Conservation (phyloP, 1,140 invertebrate species). For the Bombus pascuorum region DNA sequence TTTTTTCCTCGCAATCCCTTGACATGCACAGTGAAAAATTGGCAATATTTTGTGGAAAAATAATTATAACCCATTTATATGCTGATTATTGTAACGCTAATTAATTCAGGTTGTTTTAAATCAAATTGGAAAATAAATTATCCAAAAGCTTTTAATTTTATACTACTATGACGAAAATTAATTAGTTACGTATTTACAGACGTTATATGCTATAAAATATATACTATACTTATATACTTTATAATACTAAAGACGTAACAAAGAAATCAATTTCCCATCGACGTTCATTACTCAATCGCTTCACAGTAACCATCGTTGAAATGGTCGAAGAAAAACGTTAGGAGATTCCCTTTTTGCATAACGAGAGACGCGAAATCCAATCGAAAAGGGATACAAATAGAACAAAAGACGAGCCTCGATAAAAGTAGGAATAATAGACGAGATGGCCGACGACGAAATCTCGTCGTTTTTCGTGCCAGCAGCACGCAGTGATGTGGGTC, state of each 20-base stretch:
- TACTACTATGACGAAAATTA: neutral
- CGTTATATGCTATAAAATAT: too few relatives aligned
- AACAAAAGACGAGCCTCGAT: neutral
- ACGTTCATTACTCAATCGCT: neutral
- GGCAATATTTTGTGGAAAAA: neutral
- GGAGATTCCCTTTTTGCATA: too few relatives aligned
- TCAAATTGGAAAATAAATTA: neutral
- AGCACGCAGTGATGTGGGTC: constrained; percentile 10
- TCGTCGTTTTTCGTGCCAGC: constrained; percentile 11
- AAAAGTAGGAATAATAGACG: constrained; percentile 18
- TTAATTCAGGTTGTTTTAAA: neutral
- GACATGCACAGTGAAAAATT: neutral
- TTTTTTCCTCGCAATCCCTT: constrained; percentile 22
- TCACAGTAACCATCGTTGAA: neutral
- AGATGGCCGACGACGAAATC: neutral
- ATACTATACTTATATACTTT: too few relatives aligned
- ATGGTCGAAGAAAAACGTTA: neutral
- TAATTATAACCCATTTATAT: neutral
- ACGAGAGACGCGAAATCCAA: neutral
- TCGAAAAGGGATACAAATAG: neutral
- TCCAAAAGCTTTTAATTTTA: neutral
- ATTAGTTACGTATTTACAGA: too few relatives aligned
- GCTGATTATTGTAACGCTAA: neutral
- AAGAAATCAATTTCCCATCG: neutral
- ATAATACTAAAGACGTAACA: neutral